phyloP scores from a whole-genome alignment of 2,113 vertebrate genomes.

The Gnathonemus echidnorhynchus region DNA sequence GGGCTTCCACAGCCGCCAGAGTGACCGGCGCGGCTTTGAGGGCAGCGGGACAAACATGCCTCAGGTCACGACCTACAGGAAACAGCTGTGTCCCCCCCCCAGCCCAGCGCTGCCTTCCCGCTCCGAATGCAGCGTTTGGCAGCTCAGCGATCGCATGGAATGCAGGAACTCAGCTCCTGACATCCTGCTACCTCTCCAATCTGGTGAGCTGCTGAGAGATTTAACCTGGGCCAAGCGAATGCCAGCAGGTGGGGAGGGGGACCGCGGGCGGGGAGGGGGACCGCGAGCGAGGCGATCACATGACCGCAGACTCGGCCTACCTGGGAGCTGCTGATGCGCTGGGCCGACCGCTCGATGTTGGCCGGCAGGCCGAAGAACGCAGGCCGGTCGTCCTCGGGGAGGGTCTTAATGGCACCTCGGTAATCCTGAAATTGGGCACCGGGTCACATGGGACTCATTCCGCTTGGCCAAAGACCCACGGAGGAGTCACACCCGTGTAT shows the following conservation, averaged over 20 bases:
- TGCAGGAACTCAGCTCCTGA: slow-evolving; percentile 31
- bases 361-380: slow-evolving; percentile 90
- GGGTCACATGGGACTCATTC: neutral
- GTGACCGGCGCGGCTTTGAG: neutral
- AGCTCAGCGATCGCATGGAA: slow-evolving; percentile 30
- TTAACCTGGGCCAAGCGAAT: neutral
- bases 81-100: neutral
- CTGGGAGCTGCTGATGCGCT: slow-evolving; percentile 86
- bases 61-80: slow-evolving; percentile 8
- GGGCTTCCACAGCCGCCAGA: neutral
- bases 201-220: neutral
- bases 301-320: slow-evolving; percentile 46
- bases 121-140: neutral
- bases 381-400: slow-evolving; percentile 91
- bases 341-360: slow-evolving; percentile 88
- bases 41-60: neutral
- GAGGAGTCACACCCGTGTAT: neutral
- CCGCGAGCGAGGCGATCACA: neutral
- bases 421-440: slow-evolving; percentile 71
- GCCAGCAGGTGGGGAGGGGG: too few species aligned
- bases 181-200: slow-evolving; percentile 23
- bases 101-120: neutral
- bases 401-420: slow-evolving; percentile 74
- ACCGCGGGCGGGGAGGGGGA: neutral
- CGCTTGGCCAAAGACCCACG: neutral